Base-by-base conservation (phyloP, 1,140 invertebrate genomes). In the Heliothis virescens region DNA sequence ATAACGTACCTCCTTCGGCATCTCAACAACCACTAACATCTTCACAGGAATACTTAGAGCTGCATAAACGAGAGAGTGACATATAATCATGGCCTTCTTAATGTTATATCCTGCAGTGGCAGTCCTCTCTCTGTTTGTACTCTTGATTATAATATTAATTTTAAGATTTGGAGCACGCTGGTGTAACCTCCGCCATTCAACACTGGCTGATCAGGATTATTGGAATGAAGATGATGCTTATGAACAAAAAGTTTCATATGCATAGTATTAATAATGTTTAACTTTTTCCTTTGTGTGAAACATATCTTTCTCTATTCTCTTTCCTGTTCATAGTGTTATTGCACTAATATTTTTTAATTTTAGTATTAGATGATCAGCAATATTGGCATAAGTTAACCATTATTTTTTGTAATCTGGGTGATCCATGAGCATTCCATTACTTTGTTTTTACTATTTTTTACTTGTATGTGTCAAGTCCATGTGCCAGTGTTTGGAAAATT, bases 51-150 rank as follows among this genome's bases (percentile, higher is more conserved):
- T 97, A 97, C 89, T 95, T 97, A 57, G 97, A 98, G 89, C 90
- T 98, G 80, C 96, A 97, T 76, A 97, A 97, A 90, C 95, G 97
- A 79, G 97, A 98, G 90, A 98, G 97, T 93, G 97, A 98, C 85
- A 97, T 98, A 80, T 98, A 96, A 96, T 82, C 72, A 97, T 97
- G 96, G 95, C 96, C 63, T 95, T 98, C 82, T 95, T 97, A 63
- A 94, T 97, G 57, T 96, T 97, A 69, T 97, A 97, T 95, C 97
- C 98, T 2, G 96, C 97, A 1, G 95, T 96, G 12, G 96, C 97
- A 16, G 95, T 96, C 26, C 82, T 98, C 34, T 96, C 97, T 12
- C 86, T 98, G 13, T 96, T 98, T 84, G 95, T 98, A 13, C 94
- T 98, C 15, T 95, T 96, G 50, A 95, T 98, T 4, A 97, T 98